These are phyloP conservation scores for Corythornis vintsioides DNA, from an alignment of 2,113 vertebrate genomes.

Conservation along the genomic window DNA sequence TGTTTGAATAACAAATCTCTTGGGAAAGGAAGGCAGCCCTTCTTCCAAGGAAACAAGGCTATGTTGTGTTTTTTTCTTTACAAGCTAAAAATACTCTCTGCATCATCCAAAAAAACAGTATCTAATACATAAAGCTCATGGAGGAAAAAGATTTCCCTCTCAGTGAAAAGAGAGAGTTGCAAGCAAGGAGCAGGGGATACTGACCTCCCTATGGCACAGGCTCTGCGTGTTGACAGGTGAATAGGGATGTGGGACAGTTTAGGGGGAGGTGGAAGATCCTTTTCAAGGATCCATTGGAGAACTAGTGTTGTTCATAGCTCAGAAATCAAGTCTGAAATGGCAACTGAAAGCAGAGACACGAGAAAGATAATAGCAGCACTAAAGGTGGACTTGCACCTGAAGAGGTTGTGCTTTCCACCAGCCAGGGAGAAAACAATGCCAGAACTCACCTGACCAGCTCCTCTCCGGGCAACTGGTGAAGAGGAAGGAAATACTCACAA, in stretches of 20 bases:
- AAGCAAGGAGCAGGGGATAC: not conserved
- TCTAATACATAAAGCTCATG: not conserved
- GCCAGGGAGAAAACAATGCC: not conserved
- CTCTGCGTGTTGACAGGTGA: not conserved
- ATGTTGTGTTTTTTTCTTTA: not conserved
- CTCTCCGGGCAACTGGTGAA: not conserved
- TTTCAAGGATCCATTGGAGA: not conserved
- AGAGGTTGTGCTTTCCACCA: not conserved
- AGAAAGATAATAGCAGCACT: not conserved
- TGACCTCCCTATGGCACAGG: fast-evolving
- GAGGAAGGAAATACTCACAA: not conserved
- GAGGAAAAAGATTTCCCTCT: not conserved
- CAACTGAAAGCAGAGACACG: not conserved
- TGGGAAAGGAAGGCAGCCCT: not conserved
- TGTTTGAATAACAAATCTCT: conserved; percentile 14
- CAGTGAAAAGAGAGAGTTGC: not conserved
- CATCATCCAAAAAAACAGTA: not conserved
- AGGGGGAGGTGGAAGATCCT: not conserved
- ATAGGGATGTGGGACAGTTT: not conserved
- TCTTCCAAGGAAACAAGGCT: not conserved
- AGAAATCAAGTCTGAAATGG: not conserved
- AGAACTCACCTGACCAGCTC: not conserved
- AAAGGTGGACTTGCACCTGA: not conserved
- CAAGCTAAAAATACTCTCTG: conserved; percentile 16
- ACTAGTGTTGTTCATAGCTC: not conserved